Base-by-base conservation (phyloP, 1,140 invertebrate genomes). In the Pygmarrhopalites habei region DNA sequence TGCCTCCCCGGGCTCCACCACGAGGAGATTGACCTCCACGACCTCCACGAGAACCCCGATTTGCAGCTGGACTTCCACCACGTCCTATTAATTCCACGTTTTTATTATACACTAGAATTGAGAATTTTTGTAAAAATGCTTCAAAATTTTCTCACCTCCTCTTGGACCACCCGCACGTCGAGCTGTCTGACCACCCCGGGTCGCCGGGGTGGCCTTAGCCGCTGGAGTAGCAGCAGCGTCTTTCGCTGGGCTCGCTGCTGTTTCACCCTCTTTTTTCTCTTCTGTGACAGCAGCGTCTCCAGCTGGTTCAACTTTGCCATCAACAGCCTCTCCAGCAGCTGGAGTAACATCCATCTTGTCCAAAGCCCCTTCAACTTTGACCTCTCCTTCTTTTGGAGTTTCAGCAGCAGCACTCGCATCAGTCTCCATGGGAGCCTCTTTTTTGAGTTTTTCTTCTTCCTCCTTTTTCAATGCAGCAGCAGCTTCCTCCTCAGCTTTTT, bases 21-120 rank as follows among this genome's bases (percentile, higher is more conserved):
- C 7, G 23, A 51, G 23, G 7, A 14, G 47, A 51, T 21, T 52
- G 43, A 39, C 51, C 52, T 15, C 64, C 64, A 26, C 64, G 51
- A 1, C 58, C 51, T 46, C 55, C 39, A 51, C 55, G 43, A 30
- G 61, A 26, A 29, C 53, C 26, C 10, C 44, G 15, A 15, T n/a
- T n/a, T n/a, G n/a, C n/a, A n/a, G n/a, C n/a, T n/a, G n/a, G n/a
- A n/a, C n/a, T n/a, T n/a, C n/a, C n/a, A n/a, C n/a, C n/a, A n/a
- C n/a, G n/a, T n/a, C n/a, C n/a, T n/a, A n/a, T n/a, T n/a, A n/a
- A n/a, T n/a, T n/a, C n/a, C n/a, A n/a, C n/a, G n/a, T n/a, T n/a
- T n/a, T n/a, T n/a, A n/a, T n/a, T n/a, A n/a, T n/a, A n/a, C n/a
- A n/a, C n/a, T n/a, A n/a, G n/a, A n/a, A n/a, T n/a, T n/a, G n/a